These are phyloP conservation scores for Electrona antarctica DNA, from an alignment of 2,113 vertebrate species.

Conservation along the genomic window DNA sequence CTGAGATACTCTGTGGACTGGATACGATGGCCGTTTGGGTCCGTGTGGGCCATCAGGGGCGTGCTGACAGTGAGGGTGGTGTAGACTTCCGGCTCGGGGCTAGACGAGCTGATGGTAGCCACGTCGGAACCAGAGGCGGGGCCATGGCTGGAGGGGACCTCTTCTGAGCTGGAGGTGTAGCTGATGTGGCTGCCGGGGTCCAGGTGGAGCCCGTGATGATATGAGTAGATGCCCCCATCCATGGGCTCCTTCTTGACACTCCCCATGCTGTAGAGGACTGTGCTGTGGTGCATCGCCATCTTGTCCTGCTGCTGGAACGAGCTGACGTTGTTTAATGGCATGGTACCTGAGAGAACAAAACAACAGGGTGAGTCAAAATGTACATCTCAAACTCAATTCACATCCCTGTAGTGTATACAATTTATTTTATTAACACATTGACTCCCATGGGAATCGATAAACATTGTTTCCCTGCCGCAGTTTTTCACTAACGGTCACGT, in stretches of 20 bases:
- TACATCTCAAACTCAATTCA: conserved; percentile 13
- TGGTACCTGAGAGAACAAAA: conserved; percentile 79
- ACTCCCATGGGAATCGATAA: too few relatives aligned
- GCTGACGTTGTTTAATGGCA: conserved; percentile 85
- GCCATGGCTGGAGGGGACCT: conserved; percentile 75
- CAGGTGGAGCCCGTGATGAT: conserved; percentile 89
- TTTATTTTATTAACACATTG: too few relatives aligned
- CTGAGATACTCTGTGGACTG: conserved; percentile 78
- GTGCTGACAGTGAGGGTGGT: conserved; percentile 75
- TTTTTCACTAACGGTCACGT: too few relatives aligned
- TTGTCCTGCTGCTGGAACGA: conserved; percentile 78
- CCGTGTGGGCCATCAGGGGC: conserved; percentile 67
- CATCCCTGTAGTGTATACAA: too few relatives aligned
- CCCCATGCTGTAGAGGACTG: conserved; percentile 92
- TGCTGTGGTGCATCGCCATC: conserved; percentile 81
- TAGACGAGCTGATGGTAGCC: conserved; percentile 81
- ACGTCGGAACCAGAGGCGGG: conserved; percentile 75
- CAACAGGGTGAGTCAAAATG: conserved; percentile 32
- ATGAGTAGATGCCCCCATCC: conserved; percentile 82
- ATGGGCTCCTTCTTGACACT: conserved; percentile 93
- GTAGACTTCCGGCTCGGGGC: conserved; percentile 86
- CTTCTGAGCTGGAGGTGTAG: conserved; percentile 79
- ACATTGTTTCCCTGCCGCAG: too few relatives aligned
- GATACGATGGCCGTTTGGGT: conserved; percentile 61
- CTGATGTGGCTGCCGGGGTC: conserved; percentile 87